These are phyloP conservation scores for Aquatica leii DNA, from an alignment of 2,888 invertebrate species.

Conservation along the genomic window DNA sequence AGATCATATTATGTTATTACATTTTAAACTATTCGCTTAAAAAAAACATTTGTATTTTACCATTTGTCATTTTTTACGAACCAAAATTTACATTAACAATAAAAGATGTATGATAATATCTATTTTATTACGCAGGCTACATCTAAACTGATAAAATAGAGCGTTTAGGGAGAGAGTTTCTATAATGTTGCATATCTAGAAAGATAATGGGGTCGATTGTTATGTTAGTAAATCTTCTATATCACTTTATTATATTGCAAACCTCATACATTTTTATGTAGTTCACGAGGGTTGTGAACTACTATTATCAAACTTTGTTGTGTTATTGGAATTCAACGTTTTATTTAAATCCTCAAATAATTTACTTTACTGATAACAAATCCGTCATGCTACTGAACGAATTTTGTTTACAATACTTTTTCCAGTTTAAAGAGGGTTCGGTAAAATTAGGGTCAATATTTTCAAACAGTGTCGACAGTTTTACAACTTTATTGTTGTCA, in stretches of 20 bases:
- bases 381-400: not conserved
- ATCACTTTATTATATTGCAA: constrained; percentile 7
- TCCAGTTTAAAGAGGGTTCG: constrained; percentile 5
- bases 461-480: constrained; percentile 52
- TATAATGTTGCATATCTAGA: constrained; percentile 30
- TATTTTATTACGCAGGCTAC: constrained; percentile 23
- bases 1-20: constrained; percentile 9
- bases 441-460: constrained; percentile 43
- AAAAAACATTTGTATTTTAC: not conserved
- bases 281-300: too few relatives aligned
- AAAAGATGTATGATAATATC: constrained; percentile 28
- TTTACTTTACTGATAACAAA: too few relatives aligned
- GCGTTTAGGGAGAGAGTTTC: constrained; percentile 26
- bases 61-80: not conserved
- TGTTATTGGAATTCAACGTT: too few relatives aligned
- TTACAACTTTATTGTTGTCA: constrained; percentile 48
- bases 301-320: too few relatives aligned
- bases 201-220: constrained; percentile 31
- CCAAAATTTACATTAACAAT: constrained; percentile 21
- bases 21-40: not conserved
- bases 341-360: too few relatives aligned
- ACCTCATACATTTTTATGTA: too few relatives aligned
- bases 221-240: constrained; percentile 18
- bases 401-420: not conserved
- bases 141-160: constrained; percentile 18